Percentiles rank a stretch among this genome's conserved stretches.
Conservation (phyloP, 2,888 invertebrate genomes). For the Cordilura impudica region DNA sequence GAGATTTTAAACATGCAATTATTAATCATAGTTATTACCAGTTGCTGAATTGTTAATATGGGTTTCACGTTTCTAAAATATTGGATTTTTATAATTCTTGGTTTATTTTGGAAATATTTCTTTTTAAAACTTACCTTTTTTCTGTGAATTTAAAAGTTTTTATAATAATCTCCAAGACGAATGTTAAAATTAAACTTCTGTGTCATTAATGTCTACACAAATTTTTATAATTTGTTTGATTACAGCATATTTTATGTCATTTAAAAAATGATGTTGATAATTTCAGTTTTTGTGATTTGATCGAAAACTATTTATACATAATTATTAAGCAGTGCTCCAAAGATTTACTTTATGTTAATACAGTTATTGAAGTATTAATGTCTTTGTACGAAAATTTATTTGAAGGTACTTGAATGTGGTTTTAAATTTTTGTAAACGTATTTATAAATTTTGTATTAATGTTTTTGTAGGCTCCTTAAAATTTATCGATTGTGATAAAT, state of each 20-base stretch:
- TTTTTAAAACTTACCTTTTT: slow-evolving; percentile 37
- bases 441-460: neutral
- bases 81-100: neutral
- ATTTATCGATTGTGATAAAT: slow-evolving; percentile 41
- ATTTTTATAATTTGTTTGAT: neutral
- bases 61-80: slow-evolving; percentile 27
- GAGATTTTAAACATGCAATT: slow-evolving; percentile 9
- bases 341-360: neutral
- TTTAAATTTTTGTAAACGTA: neutral
- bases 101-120: neutral
- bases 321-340: neutral
- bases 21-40: slow-evolving; percentile 9
- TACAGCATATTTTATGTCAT: slow-evolving; percentile 31
- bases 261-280: slow-evolving; percentile 5
- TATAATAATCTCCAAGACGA: slow-evolving; percentile 40
- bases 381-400: slow-evolving; percentile 24
- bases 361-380: neutral
- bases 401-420: slow-evolving; percentile 23
- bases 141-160: slow-evolving; percentile 16
- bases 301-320: slow-evolving; percentile 29
- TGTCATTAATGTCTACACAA: too few species aligned
- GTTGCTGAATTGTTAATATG: slow-evolving; percentile 16
- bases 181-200: slow-evolving; percentile 23
- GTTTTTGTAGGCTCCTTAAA: slow-evolving; percentile 20
- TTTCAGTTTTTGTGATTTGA: slow-evolving; percentile 26